Conservation (phyloP, 2,113 vertebrate species). For the Megaceryle torquata region DNA sequence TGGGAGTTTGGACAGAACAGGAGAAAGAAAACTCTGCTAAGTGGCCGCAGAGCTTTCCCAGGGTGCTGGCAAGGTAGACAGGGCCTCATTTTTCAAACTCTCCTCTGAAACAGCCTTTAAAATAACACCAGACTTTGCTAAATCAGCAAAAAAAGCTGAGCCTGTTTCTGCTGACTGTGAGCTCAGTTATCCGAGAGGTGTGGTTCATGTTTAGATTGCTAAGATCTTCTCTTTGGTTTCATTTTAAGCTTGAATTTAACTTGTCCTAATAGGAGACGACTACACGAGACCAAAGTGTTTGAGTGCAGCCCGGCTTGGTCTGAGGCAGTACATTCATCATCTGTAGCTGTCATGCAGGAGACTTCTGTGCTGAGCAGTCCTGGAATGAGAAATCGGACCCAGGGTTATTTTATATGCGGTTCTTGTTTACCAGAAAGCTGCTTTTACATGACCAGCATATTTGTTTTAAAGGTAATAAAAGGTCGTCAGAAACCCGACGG, state of each 20-base stretch:
- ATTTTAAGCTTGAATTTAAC: not conserved
- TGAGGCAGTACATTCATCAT: not conserved
- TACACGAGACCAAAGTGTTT: not conserved
- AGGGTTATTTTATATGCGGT: not conserved
- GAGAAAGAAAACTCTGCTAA: not conserved
- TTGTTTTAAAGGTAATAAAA: not conserved
- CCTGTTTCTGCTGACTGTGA: not conserved
- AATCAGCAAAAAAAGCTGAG: not conserved
- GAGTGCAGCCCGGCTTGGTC: not conserved
- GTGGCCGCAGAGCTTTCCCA: not conserved
- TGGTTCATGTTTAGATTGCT: not conserved
- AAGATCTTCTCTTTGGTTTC: not conserved
- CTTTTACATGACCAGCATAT: not conserved
- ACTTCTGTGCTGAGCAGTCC: not conserved
- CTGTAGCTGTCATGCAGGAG: not conserved
- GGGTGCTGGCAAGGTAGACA: not conserved
- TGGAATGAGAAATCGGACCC: not conserved
- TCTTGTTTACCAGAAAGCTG: not conserved
- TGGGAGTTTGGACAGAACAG: not conserved
- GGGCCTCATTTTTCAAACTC: not conserved
- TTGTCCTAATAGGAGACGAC: not conserved
- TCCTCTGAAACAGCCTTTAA: not conserved
- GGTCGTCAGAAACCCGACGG: not conserved
- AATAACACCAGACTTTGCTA: not conserved
- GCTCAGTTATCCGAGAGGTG: accelerated